Evolutionary conservation across 2,797 vertebrate genomes (phyloP).

Genomic region (Gallinago stenura): DNA sequence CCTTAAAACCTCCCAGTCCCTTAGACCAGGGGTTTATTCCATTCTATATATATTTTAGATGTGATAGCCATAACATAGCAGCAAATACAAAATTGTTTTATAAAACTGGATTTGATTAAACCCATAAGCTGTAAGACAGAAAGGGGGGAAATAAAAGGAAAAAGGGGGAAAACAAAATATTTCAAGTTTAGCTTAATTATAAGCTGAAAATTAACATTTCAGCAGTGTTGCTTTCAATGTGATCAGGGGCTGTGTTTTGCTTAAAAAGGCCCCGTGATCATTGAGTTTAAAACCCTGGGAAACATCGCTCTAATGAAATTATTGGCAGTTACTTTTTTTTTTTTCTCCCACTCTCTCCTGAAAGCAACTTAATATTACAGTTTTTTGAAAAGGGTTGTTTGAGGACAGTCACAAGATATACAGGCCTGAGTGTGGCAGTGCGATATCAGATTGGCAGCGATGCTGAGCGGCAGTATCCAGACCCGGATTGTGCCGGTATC

Average conservation of each 20-base stretch:
- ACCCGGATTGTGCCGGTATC: fast-evolving
- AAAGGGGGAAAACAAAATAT: not conserved
- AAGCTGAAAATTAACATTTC: not conserved
- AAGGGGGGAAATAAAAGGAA: not conserved
- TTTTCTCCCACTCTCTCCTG: fast-evolving
- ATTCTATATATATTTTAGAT: not conserved
- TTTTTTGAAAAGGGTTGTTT: not conserved
- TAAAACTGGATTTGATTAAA: not conserved
- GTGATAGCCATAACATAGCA: not conserved
- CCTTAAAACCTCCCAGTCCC: not conserved
- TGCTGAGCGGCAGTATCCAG: not conserved
- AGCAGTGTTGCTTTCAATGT: not conserved
- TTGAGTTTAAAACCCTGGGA: not conserved
- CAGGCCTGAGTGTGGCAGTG: not conserved
- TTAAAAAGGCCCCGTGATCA: not conserved
- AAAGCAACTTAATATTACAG: not conserved
- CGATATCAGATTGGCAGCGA: not conserved
- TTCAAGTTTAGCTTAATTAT: not conserved
- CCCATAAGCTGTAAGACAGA: not conserved
- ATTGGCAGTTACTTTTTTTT: not conserved
- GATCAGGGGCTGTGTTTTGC: not conserved
- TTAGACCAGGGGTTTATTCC: not conserved
- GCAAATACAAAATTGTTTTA: not conserved
- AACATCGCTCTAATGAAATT: not conserved
- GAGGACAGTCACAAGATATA: not conserved